Evolutionary conservation across 2,888 invertebrate species (phyloP).

Genomic region (Caenorhabditis sp.): DNA sequence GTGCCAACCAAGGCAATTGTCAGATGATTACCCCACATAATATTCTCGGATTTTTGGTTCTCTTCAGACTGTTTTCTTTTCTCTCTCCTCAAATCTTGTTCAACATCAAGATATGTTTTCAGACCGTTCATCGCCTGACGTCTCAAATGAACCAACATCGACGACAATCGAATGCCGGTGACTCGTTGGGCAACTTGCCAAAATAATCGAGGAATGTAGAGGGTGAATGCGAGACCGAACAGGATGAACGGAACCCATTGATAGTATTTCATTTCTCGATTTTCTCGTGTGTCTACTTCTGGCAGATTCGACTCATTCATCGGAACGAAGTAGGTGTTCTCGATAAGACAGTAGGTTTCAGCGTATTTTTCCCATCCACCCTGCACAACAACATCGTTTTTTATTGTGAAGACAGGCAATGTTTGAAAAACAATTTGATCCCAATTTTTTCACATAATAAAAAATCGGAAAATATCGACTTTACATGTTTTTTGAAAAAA

Average conservation of each 20-base stretch:
- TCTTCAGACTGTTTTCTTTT: neutral
- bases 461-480: too few relatives aligned
- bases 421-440: too few relatives aligned
- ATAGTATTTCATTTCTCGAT: conserved; percentile 54
- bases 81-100: conserved; percentile 5
- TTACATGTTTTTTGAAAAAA: neutral
- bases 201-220: conserved; percentile 61
- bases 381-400: conserved; percentile 21
- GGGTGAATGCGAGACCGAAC: conserved; percentile 53
- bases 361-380: conserved; percentile 73
- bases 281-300: conserved; percentile 25
- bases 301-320: conserved; percentile 52
- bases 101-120: conserved; percentile 4
- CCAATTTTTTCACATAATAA: too few relatives aligned
- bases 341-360: conserved; percentile 74
- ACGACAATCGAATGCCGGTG: conserved; percentile 49
- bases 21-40: conserved; percentile 24
- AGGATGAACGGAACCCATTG: conserved; percentile 71
- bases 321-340: conserved; percentile 72
- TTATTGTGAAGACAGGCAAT: too few relatives aligned
- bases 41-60: conserved; percentile 7
- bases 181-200: conserved; percentile 63
- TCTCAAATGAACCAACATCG: conserved; percentile 36
- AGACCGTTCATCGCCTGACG: conserved; percentile 27
- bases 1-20: conserved; percentile 36